These are phyloP conservation scores for Mythimna loreyi DNA, from an alignment of 2,888 invertebrate species.

Conservation along the genomic window DNA sequence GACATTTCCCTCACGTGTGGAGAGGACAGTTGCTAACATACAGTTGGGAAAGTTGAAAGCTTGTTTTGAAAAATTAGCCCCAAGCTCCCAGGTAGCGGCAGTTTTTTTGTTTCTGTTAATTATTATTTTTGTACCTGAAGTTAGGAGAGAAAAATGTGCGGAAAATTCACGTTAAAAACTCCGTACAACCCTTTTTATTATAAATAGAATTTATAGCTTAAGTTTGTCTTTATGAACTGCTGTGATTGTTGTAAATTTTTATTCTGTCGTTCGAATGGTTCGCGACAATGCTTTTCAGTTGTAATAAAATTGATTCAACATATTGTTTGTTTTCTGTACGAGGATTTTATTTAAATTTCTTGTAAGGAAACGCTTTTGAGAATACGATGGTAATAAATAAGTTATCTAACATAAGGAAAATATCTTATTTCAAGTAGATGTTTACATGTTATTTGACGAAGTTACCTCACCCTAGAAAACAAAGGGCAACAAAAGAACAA, in stretches of 20 bases:
- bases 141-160: not conserved
- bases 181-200: not conserved
- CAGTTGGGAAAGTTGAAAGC: conserved; percentile 37
- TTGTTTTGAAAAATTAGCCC: conserved; percentile 40
- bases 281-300: conserved; percentile 10
- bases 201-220: conserved; percentile 6
- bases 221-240: conserved; percentile 1
- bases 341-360: conserved; percentile 4
- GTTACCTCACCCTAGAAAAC: no score
- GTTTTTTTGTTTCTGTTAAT: conserved; percentile 41
- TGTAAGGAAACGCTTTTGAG: not conserved
- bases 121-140: conserved; percentile 20
- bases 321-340: not conserved
- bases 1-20: conserved; percentile 29
- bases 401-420: not conserved
- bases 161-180: not conserved
- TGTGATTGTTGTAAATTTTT: conserved; percentile 7
- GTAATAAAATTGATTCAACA: conserved; percentile 20
- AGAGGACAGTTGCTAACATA: conserved; percentile 34
- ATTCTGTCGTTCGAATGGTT: conserved; percentile 1
- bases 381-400: not conserved
- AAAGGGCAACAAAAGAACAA: no score
- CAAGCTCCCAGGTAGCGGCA: conserved; percentile 20
- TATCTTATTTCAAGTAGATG: no score
- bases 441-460: no score